Percentiles rank a stretch among this genome's conserved stretches.
phyloP scores from a whole-genome alignment of 2,113 vertebrate genomes.

The Irena cyanogastra region DNA sequence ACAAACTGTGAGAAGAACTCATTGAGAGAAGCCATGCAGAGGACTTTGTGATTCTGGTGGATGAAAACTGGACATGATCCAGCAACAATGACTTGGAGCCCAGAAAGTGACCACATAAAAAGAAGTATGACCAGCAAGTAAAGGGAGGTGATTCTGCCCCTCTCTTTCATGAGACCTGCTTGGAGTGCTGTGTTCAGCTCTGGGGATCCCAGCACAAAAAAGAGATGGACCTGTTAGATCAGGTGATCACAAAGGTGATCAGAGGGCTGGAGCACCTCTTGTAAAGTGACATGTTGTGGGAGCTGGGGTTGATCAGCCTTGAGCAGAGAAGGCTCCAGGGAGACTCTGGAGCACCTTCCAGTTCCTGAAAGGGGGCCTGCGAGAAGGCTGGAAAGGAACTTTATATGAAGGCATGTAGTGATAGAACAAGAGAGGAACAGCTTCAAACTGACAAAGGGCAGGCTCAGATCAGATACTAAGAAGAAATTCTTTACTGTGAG shows the following conservation, averaged over 20 bases:
- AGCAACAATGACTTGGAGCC: background rate
- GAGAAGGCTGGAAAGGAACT: background rate
- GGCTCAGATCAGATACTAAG: background rate
- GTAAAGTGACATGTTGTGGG: background rate
- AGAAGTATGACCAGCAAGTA: background rate
- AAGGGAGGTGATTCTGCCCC: background rate
- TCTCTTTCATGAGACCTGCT: background rate
- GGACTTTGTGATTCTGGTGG: background rate
- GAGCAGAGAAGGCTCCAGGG: background rate
- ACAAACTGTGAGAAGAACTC: background rate
- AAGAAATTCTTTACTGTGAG: background rate
- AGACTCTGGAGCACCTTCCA: background rate
- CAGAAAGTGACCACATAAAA: background rate
- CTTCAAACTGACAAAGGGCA: background rate
- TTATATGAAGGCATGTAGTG: background rate
- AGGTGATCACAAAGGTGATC: background rate
- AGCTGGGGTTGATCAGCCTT: background rate
- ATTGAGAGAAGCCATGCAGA: too few species aligned
- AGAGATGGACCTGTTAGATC: too few species aligned
- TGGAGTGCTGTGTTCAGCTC: background rate
- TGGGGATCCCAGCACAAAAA: background rate
- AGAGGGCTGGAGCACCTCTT: background rate
- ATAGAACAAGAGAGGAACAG: background rate
- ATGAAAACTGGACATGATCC: background rate
- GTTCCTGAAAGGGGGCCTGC: background rate